phyloP scores from a whole-genome alignment of 1,140 invertebrate species.

The Zaprionus kolodkinae region DNA sequence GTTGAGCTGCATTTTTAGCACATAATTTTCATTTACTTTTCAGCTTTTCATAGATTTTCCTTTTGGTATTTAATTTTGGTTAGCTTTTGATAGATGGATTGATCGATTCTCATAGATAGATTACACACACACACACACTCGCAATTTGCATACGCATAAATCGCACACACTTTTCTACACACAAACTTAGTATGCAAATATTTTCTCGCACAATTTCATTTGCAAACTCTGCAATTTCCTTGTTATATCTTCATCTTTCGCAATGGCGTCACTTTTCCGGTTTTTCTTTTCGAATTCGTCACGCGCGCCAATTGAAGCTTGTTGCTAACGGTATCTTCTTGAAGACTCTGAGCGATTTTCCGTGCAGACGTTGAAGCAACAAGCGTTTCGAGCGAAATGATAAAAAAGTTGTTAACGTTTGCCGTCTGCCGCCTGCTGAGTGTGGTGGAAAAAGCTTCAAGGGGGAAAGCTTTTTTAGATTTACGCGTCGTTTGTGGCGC shows the following conservation, averaged over 20 bases:
- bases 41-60: neutral
- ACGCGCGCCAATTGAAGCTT: slow-evolving; percentile 30
- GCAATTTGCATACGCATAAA: slow-evolving; percentile 20
- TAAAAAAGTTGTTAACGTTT: slow-evolving; percentile 50
- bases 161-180: slow-evolving; percentile 4
- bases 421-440: slow-evolving; percentile 14
- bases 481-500: neutral
- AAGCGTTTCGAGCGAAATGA: slow-evolving; percentile 65
- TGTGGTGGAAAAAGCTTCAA: slow-evolving; percentile 42
- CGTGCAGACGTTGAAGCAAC: slow-evolving; percentile 56
- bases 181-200: slow-evolving; percentile 33
- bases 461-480: slow-evolving; percentile 14
- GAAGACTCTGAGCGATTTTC: slow-evolving; percentile 1
- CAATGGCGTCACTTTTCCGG: slow-evolving; percentile 12
- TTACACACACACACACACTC: neutral
- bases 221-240: slow-evolving; percentile 5
- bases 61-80: neutral
- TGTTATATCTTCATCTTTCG: neutral
- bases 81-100: neutral
- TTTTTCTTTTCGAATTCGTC: slow-evolving; percentile 29
- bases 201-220: slow-evolving; percentile 12
- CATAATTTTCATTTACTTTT: neutral
- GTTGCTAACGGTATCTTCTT: slow-evolving; percentile 25
- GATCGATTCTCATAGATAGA: neutral
- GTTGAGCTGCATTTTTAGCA: slow-evolving; percentile 8